phyloP scores from a whole-genome alignment of 64 coral and sea anemone species.

The Stichodactyla mertensii region DNA sequence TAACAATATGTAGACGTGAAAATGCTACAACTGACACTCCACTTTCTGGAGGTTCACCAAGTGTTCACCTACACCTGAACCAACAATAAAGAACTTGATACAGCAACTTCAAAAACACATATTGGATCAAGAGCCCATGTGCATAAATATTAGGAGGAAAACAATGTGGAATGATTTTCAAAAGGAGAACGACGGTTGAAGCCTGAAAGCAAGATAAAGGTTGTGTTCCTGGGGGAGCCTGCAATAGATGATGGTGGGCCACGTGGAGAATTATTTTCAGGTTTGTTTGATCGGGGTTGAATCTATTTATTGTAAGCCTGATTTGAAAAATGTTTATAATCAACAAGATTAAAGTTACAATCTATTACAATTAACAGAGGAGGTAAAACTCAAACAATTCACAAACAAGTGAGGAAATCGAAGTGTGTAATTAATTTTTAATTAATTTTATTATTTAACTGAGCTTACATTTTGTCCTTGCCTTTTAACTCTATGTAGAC shows the following conservation, averaged over 20 bases:
- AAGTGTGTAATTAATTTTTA: background rate
- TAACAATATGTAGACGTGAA: background rate
- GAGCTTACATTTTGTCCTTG: slow-evolving; percentile 1
- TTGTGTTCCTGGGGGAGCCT: slow-evolving; percentile 46
- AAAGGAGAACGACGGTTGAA: slow-evolving; percentile 1
- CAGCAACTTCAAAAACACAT: slow-evolving; percentile 3
- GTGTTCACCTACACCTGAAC: background rate
- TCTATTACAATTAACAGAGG: slow-evolving; percentile 2
- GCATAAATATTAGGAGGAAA: slow-evolving; percentile 28
- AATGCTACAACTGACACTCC: background rate
- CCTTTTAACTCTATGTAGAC: slow-evolving; percentile 28
- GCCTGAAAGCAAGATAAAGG: slow-evolving; percentile 41
- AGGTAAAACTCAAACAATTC: background rate
- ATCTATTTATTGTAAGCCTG: slow-evolving; percentile 20
- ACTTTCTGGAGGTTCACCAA: slow-evolving; percentile 5
- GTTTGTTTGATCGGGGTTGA: background rate
- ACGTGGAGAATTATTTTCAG: slow-evolving; percentile 61
- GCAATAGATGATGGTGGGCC: slow-evolving; percentile 55
- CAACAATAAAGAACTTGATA: slow-evolving; percentile 2
- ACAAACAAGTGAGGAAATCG: background rate
- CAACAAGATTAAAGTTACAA: too few relatives aligned
- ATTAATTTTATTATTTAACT: slow-evolving; percentile 1
- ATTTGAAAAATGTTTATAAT: background rate
- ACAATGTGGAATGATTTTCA: slow-evolving; percentile 36
- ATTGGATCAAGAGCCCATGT: background rate